Conservation (phyloP, 2,113 vertebrate genomes). For the Rhea pennata region DNA sequence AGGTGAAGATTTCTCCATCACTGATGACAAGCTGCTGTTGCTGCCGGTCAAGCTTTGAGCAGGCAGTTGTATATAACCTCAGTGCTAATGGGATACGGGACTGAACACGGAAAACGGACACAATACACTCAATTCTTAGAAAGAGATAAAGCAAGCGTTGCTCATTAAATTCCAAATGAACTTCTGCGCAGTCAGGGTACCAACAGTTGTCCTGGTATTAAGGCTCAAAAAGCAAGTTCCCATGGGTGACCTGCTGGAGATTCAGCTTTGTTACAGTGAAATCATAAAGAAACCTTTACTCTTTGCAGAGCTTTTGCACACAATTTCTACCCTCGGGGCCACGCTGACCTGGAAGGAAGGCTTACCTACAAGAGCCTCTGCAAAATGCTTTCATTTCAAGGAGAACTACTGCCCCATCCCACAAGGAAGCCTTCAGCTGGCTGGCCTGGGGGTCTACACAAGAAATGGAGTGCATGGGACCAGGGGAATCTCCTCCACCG, state of each 20-base stretch:
- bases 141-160: not conserved
- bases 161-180: not conserved
- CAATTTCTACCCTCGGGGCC: not conserved
- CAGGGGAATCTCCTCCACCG: too few relatives aligned
- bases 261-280: not conserved
- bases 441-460: too few relatives aligned
- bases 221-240: not conserved
- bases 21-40: not conserved
- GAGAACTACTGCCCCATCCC: not conserved
- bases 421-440: too few relatives aligned
- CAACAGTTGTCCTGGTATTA: not conserved
- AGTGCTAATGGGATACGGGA: not conserved
- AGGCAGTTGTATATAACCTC: not conserved
- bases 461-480: too few relatives aligned
- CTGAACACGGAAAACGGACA: not conserved
- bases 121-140: not conserved
- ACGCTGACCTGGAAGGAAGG: not conserved
- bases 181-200: not conserved
- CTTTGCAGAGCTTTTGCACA: not conserved
- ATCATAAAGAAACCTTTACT: not conserved
- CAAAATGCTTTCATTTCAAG: too few relatives aligned
- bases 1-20: not conserved
- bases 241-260: not conserved
- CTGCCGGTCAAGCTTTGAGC: not conserved
- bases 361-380: not conserved